Percentiles rank a stretch among this genome's conserved stretches.
These are phyloP conservation scores for Apostichopus leukothele DNA, from an alignment of 53 echinoderm and acorn worm genomes.

Conservation along the genomic window DNA sequence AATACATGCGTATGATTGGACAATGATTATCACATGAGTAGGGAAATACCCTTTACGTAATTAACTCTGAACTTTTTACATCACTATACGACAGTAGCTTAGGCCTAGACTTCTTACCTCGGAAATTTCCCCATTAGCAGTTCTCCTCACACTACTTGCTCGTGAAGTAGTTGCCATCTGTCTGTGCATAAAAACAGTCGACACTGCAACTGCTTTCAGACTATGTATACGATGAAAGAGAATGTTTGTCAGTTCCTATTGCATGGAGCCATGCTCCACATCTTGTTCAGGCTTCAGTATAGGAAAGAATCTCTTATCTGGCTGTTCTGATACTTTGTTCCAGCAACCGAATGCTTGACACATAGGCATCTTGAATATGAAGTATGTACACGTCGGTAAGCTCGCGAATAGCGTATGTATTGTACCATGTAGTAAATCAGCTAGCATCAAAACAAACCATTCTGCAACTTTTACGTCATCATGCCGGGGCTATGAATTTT, in stretches of 20 bases:
- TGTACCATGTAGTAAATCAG: too few species aligned
- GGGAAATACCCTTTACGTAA: too few species aligned
- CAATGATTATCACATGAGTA: too few species aligned
- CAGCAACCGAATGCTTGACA: slow-evolving; percentile 8
- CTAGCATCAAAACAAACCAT: too few species aligned
- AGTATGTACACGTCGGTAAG: too few species aligned
- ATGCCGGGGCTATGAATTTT: too few species aligned
- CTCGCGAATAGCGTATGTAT: too few species aligned
- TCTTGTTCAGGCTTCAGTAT: slow-evolving; percentile 4
- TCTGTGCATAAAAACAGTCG: not conserved
- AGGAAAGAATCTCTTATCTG: not conserved
- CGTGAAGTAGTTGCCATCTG: not conserved
- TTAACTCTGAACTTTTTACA: too few species aligned
- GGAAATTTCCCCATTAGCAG: not conserved
- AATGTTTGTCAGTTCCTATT: not conserved
- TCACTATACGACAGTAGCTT: too few species aligned
- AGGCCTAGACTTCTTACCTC: not conserved
- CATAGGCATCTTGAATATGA: slow-evolving; percentile 7
- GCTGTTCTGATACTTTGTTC: not conserved
- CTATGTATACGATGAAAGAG: not conserved
- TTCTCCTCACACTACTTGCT: not conserved
- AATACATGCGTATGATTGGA: too few species aligned
- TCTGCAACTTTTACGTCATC: too few species aligned
- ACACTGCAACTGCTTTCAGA: not conserved
- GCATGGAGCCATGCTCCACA: slow-evolving; percentile 5